These are phyloP conservation scores for Tenrec ecaudatus DNA, from an alignment of 2,113 vertebrate genomes.

Conservation along the genomic window DNA sequence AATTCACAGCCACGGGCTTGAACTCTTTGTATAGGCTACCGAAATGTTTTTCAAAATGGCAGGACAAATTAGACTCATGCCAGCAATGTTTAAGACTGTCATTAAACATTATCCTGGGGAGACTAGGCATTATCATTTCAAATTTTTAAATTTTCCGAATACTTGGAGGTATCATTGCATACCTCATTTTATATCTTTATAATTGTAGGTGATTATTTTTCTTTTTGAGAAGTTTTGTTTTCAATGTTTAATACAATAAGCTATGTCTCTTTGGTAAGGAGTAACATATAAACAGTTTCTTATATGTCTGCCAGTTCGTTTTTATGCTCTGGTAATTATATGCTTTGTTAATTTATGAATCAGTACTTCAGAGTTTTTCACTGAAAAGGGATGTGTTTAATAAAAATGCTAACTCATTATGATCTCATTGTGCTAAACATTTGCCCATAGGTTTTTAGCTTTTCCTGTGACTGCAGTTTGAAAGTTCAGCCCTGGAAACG, in stretches of 20 bases:
- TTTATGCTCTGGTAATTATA: slow-evolving; percentile 29
- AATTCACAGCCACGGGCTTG: not conserved
- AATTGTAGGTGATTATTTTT: slow-evolving; percentile 42
- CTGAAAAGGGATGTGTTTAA: slow-evolving; percentile 6
- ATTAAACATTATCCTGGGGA: not conserved
- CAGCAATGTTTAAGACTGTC: not conserved
- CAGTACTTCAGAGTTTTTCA: not conserved
- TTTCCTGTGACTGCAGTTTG: slow-evolving; percentile 50
- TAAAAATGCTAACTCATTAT: not conserved
- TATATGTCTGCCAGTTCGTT: slow-evolving; percentile 3
- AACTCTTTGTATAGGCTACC: not conserved
- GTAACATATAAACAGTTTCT: slow-evolving; percentile 12
- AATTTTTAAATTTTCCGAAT: slow-evolving; percentile 55
- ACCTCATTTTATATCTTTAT: not conserved
- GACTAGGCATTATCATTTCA: not conserved
- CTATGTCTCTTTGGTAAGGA: slow-evolving; percentile 37
- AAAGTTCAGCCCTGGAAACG: slow-evolving; percentile 2
- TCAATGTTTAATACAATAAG: slow-evolving; percentile 25
- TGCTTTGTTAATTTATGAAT: slow-evolving; percentile 31
- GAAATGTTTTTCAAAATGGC: slow-evolving; percentile 17
- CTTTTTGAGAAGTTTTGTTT: slow-evolving; percentile 22
- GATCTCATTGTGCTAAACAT: slow-evolving; percentile 36
- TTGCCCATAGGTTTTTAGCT: not conserved
- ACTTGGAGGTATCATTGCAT: not conserved
- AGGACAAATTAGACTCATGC: not conserved